phyloP scores from a whole-genome alignment of 2,888 invertebrate genomes.

The Drosophila stalkeri region DNA sequence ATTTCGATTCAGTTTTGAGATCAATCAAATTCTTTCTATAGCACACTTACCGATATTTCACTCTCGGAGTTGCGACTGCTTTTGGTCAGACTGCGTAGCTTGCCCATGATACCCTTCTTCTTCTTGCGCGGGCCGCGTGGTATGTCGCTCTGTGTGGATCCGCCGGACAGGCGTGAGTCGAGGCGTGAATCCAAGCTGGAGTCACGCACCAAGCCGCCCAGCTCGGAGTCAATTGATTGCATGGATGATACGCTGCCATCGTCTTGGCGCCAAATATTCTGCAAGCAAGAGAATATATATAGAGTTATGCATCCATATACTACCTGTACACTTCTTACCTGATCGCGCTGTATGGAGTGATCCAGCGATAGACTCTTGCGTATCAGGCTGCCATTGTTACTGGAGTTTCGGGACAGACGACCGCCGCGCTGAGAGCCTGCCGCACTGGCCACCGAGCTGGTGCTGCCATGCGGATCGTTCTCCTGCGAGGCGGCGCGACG shows the following conservation, averaged over 20 bases:
- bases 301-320: no score
- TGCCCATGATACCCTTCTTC: conserved; percentile 92
- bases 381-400: conserved; percentile 87
- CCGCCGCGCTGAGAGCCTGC: conserved; percentile 80
- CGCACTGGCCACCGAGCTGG: conserved; percentile 80
- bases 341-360: conserved; percentile 87
- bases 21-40: no score
- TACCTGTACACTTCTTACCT: conserved; percentile 77
- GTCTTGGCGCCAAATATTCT: conserved; percentile 93
- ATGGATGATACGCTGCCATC: conserved; percentile 94
- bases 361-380: conserved; percentile 91
- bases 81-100: conserved; percentile 93
- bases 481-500: conserved; percentile 88
- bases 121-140: conserved; percentile 90
- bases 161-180: conserved; percentile 93
- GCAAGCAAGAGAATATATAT: conserved; percentile 58
- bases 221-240: conserved; percentile 90
- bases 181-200: conserved; percentile 87
- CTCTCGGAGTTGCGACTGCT: conserved; percentile 87
- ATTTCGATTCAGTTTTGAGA: not conserved
- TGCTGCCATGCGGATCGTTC: conserved; percentile 87
- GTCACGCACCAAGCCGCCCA: conserved; percentile 90
- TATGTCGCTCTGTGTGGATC: conserved; percentile 93
- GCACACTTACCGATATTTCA: conserved; percentile 83
- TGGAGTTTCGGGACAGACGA: conserved; percentile 80